Evolutionary conservation across 2,888 invertebrate species (phyloP).

Genomic region (Drosophila pegasa): DNA sequence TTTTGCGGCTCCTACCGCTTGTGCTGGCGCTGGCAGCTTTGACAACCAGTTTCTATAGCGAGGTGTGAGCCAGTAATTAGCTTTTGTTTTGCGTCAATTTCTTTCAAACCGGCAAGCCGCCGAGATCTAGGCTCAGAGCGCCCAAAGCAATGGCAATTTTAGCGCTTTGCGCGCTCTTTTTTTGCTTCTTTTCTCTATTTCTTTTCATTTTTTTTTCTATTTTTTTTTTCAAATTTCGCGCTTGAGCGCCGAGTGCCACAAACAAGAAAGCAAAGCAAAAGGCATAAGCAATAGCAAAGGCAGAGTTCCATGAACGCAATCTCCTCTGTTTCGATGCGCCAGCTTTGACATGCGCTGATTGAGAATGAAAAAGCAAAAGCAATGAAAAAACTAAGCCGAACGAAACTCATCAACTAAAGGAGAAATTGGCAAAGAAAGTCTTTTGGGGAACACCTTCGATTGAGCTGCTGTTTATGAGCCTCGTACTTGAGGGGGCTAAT

Average conservation of each 20-base stretch:
- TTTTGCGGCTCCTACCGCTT: conserved; percentile 16
- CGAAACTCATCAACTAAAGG: conserved; percentile 2
- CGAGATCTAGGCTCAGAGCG: conserved; percentile 43
- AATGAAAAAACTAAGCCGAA: background rate
- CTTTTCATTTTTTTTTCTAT: conserved; percentile 1
- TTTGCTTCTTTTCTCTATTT: conserved; percentile 9
- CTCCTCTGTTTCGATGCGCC: conserved; percentile 11
- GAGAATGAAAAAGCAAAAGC: background rate
- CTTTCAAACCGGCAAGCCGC: conserved; percentile 42
- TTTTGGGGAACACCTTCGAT: conserved; percentile 46
- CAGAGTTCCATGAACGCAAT: conserved; percentile 30
- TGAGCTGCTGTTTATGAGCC: conserved; percentile 32
- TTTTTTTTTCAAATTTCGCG: conserved; percentile 56
- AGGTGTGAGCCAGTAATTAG: conserved; percentile 63
- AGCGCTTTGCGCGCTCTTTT: conserved; percentile 28
- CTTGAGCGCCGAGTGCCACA: conserved; percentile 39
- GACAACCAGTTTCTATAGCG: conserved; percentile 48
- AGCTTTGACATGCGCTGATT: conserved; percentile 12
- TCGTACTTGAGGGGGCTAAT: conserved; percentile 37
- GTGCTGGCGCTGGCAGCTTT: conserved; percentile 44
- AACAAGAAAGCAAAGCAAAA: conserved; percentile 29
- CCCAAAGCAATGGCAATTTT: conserved; percentile 35
- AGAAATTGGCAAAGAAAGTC: conserved; percentile 20
- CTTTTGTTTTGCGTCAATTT: conserved; percentile 59
- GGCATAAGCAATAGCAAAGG: conserved; percentile 20